phyloP scores from a whole-genome alignment of 2,888 invertebrate species.

The Automeris io region DNA sequence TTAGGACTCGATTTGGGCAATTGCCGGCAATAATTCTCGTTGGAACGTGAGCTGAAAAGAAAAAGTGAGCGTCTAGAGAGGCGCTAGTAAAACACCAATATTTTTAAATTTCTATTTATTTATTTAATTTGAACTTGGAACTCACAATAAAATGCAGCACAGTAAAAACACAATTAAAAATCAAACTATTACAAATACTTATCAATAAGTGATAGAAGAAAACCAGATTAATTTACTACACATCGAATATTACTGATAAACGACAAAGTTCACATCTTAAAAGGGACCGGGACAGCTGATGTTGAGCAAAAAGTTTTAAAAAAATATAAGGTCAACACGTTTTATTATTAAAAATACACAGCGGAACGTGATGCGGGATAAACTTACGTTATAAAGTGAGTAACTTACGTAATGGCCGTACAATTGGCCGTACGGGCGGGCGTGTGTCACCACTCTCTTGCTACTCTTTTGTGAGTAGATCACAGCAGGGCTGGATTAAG shows the following conservation, averaged over 20 bases:
- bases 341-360: constrained; percentile 61
- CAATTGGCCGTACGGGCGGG: constrained; percentile 65
- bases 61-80: constrained; percentile 9
- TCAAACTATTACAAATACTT: constrained; percentile 63
- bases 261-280: constrained; percentile 37
- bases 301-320: constrained; percentile 73
- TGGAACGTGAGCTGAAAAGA: too few species aligned
- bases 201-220: constrained; percentile 48
- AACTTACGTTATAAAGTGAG: constrained; percentile 71
- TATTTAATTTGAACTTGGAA: constrained; percentile 77
- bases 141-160: constrained; percentile 77
- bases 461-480: constrained; percentile 14
- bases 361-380: constrained; percentile 65
- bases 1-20: too few species aligned
- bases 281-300: constrained; percentile 53
- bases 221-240: constrained; percentile 50
- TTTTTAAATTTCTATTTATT: constrained; percentile 73
- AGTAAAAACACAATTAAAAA: constrained; percentile 64
- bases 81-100: constrained; percentile 63
- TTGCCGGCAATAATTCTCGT: too few species aligned
- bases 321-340: constrained; percentile 66
- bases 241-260: constrained; percentile 54
- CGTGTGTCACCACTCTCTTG: constrained; percentile 38
- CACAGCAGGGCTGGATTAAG: too few species aligned
- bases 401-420: constrained; percentile 68